phyloP scores from a whole-genome alignment of 2,113 vertebrate species.

The Zosterops lateralis region DNA sequence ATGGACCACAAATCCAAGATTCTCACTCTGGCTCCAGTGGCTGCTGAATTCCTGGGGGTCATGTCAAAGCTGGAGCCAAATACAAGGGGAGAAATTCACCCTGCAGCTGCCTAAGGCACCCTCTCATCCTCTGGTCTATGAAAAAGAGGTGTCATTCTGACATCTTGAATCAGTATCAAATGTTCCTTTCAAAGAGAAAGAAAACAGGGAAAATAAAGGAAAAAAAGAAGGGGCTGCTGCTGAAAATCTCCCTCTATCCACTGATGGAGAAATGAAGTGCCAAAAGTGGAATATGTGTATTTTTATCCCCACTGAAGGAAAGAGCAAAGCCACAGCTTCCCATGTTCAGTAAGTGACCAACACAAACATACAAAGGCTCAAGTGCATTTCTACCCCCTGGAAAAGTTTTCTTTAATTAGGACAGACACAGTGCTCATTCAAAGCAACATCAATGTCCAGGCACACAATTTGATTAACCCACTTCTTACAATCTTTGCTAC shows the following conservation, averaged over 20 bases:
- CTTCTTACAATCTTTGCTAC: background rate
- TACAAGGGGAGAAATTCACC: background rate
- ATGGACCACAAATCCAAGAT: background rate
- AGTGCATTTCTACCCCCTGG: conserved; percentile 35
- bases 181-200: background rate
- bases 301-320: conserved; percentile 35
- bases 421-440: conserved; percentile 18
- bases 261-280: background rate
- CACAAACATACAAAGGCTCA: background rate
- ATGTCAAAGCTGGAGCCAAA: background rate
- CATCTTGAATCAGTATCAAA: conserved; percentile 6
- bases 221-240: background rate
- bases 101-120: background rate
- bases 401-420: conserved; percentile 50
- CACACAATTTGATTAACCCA: background rate
- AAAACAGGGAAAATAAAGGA: rapidly evolving
- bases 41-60: background rate
- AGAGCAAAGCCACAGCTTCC: conserved; percentile 36
- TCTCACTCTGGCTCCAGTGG: background rate
- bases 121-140: background rate
- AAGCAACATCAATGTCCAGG: background rate
- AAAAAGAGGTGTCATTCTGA: background rate
- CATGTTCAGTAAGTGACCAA: conserved; percentile 30
- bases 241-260: background rate
- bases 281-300: background rate